A percentile compares a stretch with the other conserved stretches of the same genome.
These are phyloP conservation scores for Chiloscyllium plagiosum DNA, from an alignment of 2,113 vertebrate genomes.

Conservation along the genomic window DNA sequence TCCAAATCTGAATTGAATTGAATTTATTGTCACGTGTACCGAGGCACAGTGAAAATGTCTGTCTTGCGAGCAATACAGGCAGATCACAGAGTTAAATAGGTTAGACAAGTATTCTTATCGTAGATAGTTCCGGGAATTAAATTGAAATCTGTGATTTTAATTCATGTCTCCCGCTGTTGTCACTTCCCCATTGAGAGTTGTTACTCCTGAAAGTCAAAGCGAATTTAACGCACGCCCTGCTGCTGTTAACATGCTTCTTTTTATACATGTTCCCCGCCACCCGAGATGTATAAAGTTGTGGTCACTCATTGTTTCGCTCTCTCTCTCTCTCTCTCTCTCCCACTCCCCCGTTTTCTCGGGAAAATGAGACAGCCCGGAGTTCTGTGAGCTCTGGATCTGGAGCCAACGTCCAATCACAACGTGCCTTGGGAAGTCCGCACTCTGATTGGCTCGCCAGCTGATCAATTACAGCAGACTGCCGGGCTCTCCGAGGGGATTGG, in stretches of 20 bases:
- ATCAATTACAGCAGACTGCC: slow-evolving; percentile 79
- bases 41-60: too few species aligned
- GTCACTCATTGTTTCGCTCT: slow-evolving; percentile 43
- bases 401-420: slow-evolving; percentile 66
- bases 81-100: too few species aligned
- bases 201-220: background rate
- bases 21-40: too few species aligned
- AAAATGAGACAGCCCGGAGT: slow-evolving; percentile 81
- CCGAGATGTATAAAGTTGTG: background rate
- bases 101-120: too few species aligned
- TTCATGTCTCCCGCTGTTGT: background rate
- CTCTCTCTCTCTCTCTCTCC: slow-evolving; percentile 55
- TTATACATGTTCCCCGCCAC: background rate
- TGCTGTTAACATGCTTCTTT: background rate
- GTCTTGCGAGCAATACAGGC: too few species aligned
- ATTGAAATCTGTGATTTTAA: background rate
- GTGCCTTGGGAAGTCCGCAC: slow-evolving; percentile 50
- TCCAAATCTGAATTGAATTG: too few species aligned
- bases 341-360: slow-evolving; percentile 57
- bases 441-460: slow-evolving; percentile 67
- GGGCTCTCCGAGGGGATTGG: slow-evolving; percentile 58
- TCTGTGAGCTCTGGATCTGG: slow-evolving; percentile 60
- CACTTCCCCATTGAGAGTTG: background rate
- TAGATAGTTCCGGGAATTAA: too few species aligned
- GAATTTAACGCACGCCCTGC: background rate